Conservation (phyloP, 2,113 vertebrate species). For the Pygoscelis antarcticus region DNA sequence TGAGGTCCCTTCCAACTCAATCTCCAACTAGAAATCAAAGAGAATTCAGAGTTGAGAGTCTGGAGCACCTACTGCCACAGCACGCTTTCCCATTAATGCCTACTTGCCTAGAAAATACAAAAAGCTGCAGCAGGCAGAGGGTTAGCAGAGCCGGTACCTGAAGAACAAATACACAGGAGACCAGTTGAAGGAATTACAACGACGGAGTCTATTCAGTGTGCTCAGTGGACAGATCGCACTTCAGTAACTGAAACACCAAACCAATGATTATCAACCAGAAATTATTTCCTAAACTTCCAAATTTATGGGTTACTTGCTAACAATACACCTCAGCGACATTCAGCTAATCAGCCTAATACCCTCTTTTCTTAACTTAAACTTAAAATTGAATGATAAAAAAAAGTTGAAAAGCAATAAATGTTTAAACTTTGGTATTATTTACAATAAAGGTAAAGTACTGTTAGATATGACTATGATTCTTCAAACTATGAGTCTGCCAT, state of each 20-base stretch:
- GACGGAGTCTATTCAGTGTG: background rate
- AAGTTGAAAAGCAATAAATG: background rate
- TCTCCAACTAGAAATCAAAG: background rate
- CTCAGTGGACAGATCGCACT: background rate
- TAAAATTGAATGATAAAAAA: background rate
- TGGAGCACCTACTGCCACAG: background rate
- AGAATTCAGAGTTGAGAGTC: background rate
- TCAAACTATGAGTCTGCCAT: background rate
- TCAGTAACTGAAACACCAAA: background rate
- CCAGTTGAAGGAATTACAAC: background rate
- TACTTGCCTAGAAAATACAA: background rate
- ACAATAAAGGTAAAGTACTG: background rate
- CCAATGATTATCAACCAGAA: background rate
- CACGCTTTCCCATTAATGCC: too few relatives aligned
- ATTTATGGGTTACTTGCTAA: background rate
- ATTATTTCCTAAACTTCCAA: background rate
- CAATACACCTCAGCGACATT: fast-evolving
- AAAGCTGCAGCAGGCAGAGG: background rate
- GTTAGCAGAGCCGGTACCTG: background rate
- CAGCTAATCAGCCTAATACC: fast-evolving
- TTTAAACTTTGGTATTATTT: background rate
- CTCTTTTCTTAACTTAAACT: background rate
- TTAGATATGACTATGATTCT: background rate
- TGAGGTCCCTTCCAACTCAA: background rate
- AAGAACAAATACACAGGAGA: background rate